Conservation (phyloP, 2,797 vertebrate genomes). For the Molothrus ater region DNA sequence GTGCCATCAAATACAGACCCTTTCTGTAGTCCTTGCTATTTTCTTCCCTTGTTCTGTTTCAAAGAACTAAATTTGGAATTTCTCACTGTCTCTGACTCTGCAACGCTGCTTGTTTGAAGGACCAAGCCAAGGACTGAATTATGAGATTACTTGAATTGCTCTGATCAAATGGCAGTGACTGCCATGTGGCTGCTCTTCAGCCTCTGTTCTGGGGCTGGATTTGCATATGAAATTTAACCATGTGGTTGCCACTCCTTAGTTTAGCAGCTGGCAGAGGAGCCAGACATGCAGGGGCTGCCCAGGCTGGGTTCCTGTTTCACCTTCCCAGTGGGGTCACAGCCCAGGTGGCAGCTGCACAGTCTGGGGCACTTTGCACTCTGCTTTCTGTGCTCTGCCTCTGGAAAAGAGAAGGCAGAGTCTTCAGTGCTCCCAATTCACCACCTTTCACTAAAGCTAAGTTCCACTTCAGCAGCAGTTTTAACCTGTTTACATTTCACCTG, state of each 20-base stretch:
- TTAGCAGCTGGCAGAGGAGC: background rate
- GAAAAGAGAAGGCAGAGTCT: background rate
- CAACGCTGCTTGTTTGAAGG: background rate
- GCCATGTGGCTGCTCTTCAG: background rate
- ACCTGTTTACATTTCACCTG: background rate
- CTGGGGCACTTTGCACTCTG: background rate
- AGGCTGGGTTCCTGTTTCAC: background rate
- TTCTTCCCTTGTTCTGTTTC: background rate
- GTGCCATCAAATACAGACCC: background rate
- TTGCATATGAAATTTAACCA: constrained; percentile 21
- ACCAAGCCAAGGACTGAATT: background rate
- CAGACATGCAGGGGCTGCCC: background rate
- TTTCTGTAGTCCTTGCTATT: background rate
- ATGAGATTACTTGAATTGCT: background rate
- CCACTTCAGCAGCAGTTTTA: background rate
- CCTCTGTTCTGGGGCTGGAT: background rate
- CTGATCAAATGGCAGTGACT: background rate
- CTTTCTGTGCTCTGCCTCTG: background rate
- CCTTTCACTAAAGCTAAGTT: background rate
- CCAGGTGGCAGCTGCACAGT: background rate
- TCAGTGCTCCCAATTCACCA: background rate
- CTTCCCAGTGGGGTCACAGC: background rate
- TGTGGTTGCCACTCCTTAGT: background rate
- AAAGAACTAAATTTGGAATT: background rate
- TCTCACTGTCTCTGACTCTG: background rate